Conservation (phyloP, 2,797 vertebrate genomes). For the Erethizon dorsatum region DNA sequence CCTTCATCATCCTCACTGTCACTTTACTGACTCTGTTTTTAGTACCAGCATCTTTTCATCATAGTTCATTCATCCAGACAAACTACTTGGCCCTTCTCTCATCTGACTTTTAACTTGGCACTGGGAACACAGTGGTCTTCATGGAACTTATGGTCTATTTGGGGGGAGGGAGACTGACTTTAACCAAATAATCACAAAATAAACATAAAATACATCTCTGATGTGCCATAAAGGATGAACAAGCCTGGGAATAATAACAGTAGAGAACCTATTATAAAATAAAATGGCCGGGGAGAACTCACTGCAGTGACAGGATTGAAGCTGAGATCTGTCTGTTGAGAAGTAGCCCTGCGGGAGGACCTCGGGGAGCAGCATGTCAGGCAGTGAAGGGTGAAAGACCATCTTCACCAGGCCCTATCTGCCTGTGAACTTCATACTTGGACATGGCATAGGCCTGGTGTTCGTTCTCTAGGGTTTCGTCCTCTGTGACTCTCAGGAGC, state of each 20-base stretch:
- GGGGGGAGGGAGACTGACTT: no score
- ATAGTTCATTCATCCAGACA: background rate
- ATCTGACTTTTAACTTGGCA: background rate
- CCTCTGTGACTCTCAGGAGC: background rate
- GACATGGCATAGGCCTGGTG: background rate
- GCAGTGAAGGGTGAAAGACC: background rate
- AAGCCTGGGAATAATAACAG: background rate
- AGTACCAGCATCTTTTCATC: background rate
- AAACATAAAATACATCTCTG: background rate
- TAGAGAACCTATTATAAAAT: background rate
- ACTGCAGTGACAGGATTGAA: background rate
- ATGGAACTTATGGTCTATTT: background rate
- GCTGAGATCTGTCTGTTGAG: background rate
- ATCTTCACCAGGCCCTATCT: background rate
- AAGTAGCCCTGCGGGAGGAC: background rate
- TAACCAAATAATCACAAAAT: background rate
- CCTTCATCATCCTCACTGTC: background rate
- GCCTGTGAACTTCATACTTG: background rate
- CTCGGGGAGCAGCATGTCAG: background rate
- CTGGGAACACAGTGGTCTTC: background rate
- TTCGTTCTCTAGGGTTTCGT: background rate
- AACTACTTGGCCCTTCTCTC: background rate
- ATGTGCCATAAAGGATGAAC: background rate
- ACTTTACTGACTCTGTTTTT: background rate
- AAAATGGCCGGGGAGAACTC: background rate